These are phyloP conservation scores for Drepana falcataria DNA, from an alignment of 2,888 invertebrate genomes.

Conservation along the genomic window DNA sequence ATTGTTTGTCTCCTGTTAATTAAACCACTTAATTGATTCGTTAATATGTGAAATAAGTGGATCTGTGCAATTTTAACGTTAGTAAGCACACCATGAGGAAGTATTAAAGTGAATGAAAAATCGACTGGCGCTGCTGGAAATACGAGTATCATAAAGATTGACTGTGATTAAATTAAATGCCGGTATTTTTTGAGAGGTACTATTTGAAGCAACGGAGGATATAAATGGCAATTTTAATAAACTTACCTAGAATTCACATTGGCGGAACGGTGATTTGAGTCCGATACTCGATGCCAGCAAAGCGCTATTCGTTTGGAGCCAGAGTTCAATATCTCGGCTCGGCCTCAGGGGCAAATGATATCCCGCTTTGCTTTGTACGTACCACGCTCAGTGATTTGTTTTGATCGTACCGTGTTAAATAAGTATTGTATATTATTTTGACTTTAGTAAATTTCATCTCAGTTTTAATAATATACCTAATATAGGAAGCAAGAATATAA, in stretches of 20 bases:
- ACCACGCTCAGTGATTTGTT: slow-evolving; percentile 55
- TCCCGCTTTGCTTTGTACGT: slow-evolving; percentile 55
- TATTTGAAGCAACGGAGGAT: slow-evolving; percentile 3
- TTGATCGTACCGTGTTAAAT: slow-evolving; percentile 35
- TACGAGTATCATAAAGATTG: background rate
- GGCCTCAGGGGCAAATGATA: slow-evolving; percentile 47
- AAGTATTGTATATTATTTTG: background rate
- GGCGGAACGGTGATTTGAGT: slow-evolving; percentile 29
- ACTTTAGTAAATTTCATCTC: background rate
- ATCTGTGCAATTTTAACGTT: background rate
- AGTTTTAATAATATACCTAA: no score
- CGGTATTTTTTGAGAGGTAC: background rate
- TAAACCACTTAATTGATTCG: slow-evolving; percentile 11
- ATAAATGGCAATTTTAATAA: slow-evolving; percentile 16
- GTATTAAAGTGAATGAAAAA: background rate
- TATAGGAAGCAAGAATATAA: no score
- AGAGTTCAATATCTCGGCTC: slow-evolving; percentile 55
- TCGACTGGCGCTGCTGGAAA: background rate
- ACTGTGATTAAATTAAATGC: background rate
- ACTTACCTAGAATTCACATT: slow-evolving; percentile 21
- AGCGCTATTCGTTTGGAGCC: slow-evolving; percentile 42
- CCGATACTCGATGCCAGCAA: slow-evolving; percentile 28
- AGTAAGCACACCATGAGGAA: background rate
- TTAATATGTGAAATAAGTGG: background rate
- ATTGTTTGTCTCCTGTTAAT: slow-evolving; percentile 18